These are phyloP conservation scores for Gobio occitaniae DNA, from an alignment of 2,797 vertebrate genomes.

Conservation along the genomic window DNA sequence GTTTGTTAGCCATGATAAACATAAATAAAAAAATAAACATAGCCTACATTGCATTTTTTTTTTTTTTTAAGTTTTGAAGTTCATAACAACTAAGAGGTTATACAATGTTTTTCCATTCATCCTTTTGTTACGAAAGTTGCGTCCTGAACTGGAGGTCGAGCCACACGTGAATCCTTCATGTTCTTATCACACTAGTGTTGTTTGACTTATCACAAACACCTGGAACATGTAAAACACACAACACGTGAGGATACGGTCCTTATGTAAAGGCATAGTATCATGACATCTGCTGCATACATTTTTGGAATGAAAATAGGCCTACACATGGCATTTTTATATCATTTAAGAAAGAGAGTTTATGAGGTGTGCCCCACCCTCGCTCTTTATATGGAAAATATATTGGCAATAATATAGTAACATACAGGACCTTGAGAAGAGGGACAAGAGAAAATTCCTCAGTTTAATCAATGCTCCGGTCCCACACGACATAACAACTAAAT, in stretches of 20 bases:
- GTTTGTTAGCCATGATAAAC: neutral
- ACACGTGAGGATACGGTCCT: slow-evolving; percentile 5
- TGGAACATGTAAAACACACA: slow-evolving; percentile 22
- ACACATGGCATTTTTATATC: neutral
- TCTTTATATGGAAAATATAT: neutral
- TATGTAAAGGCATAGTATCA: neutral
- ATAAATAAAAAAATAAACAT: no score
- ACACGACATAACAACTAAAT: neutral
- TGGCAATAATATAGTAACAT: neutral
- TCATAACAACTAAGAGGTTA: neutral
- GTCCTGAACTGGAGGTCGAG: neutral
- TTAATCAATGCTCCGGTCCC: neutral
- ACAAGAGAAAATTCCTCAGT: neutral
- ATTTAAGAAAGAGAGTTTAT: neutral
- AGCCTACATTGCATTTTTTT: no score
- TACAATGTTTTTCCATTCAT: neutral
- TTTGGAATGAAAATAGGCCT: no score
- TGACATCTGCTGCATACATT: neutral
- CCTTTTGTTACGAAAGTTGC: neutral
- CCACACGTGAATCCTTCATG: neutral
- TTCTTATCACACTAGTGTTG: neutral
- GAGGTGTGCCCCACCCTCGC: neutral
- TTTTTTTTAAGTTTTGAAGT: no score
- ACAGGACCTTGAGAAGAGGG: neutral
- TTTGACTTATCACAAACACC: slow-evolving; percentile 3